phyloP scores from a whole-genome alignment of 2,888 invertebrate species.

The Polyommatus iphigenia region DNA sequence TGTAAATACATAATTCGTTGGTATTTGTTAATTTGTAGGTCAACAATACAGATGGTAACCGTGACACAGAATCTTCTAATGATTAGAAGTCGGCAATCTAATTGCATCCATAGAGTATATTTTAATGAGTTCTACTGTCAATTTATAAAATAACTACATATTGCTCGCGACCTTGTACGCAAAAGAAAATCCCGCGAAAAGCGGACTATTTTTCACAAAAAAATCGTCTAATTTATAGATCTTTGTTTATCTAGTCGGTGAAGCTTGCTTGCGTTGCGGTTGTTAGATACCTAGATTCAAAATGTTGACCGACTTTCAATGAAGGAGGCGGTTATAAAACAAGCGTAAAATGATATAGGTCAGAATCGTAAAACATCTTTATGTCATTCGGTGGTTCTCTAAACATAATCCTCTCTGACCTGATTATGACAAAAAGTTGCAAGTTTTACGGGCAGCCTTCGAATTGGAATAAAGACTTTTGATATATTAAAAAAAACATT shows the following conservation, averaged over 20 bases:
- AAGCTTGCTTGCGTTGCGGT: too few relatives aligned
- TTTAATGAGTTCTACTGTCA: not conserved
- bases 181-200: not conserved
- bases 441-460: constrained; percentile 12
- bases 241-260: too few relatives aligned
- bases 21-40: constrained; percentile 7
- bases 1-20: not conserved
- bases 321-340: not conserved
- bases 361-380: constrained; percentile 8
- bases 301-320: not conserved
- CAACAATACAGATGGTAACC: not conserved
- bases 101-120: not conserved
- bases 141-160: not conserved
- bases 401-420: constrained; percentile 13
- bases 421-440: not conserved
- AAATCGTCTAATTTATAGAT: too few relatives aligned
- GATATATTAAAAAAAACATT: not conserved
- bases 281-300: not conserved
- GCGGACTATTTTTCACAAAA: too few relatives aligned
- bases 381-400: constrained; percentile 16
- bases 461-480: not conserved
- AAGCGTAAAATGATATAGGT: not conserved
- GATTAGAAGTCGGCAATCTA: not conserved
- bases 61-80: constrained; percentile 10
- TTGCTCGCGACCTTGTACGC: not conserved